Base-by-base conservation (phyloP, 2,113 vertebrate genomes). In the Phaetusa simplex region DNA sequence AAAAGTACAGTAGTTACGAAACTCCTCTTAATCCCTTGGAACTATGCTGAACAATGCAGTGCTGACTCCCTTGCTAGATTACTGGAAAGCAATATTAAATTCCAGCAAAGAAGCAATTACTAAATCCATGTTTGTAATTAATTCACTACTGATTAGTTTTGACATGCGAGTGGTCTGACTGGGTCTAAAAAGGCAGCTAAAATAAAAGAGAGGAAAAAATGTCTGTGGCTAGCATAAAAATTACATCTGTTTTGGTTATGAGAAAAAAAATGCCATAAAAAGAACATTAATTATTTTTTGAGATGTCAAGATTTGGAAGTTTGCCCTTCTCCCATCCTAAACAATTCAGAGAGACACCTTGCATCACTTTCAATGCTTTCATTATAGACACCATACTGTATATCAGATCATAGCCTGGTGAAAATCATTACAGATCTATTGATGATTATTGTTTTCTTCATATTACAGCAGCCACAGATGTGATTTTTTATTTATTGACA, bases 11-110 rank as follows among this genome's bases (percentile, higher is more conserved):
- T 72, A 72, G 78, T 78, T 91, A 91, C 40, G 15, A 97, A 95
- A 76, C 7, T 77, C 43, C 78, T 88, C 65, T 80, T 93, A 86
- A 83, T 94, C 38, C 67, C 45, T 88, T 40, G 43, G 36, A 96
- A 88, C 74, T 78, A 23, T 55, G 59, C 47, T 92, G 85, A 96
- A 93, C 66, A 92, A 82, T 56, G 52, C n/a, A 81, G 55, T 14
- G 10, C 38, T 72, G 45, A 64, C 24, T 78, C 67, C 62, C 71
- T 79, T 80, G 77, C 49, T 95, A 70, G 50, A 64, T 94, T 92
- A 89, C 72, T 91, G 65, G 71, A 90, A 88, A 58, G 69, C 69
- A 96, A 95, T 93, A 91, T 69, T 89, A 94, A 93, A 94, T 94
- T 96, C 81, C 40, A 95, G 47, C 82, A 79, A 84, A 95, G 89